Evolutionary conservation across 2,888 invertebrate species (phyloP).

Genomic region (Zygothrica quintamaculata): DNA sequence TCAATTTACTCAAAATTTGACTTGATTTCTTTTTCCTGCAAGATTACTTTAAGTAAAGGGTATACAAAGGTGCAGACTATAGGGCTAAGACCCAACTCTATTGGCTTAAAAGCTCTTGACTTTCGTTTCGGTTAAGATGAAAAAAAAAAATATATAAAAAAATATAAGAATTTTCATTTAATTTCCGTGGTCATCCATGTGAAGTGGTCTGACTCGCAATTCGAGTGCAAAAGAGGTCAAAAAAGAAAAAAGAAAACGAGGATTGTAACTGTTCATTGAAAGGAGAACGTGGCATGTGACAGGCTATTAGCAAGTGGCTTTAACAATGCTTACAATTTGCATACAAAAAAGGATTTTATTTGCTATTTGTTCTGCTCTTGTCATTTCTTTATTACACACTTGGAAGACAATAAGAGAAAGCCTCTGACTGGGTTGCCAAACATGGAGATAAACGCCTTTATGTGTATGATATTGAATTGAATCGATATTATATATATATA

Average conservation of each 20-base stretch:
- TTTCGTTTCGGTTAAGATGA: conserved; percentile 15
- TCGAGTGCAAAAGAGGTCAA: conserved; percentile 44
- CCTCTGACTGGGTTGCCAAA: neutral
- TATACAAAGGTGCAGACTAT: conserved; percentile 9
- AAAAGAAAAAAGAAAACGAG: conserved; percentile 2
- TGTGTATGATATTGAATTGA: conserved; percentile 7
- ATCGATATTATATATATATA: no score
- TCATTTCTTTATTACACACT: conserved; percentile 52
- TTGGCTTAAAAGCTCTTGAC: conserved; percentile 48
- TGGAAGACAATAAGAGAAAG: conserved; percentile 22
- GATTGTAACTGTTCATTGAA: conserved; percentile 19
- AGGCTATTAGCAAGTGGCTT: conserved; percentile 61
- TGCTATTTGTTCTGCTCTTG: conserved; percentile 62
- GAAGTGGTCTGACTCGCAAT: conserved; percentile 70
- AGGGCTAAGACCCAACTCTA: conserved; percentile 23
- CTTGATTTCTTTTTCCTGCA: no score
- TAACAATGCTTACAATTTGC: conserved; percentile 60
- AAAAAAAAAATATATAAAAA: no score
- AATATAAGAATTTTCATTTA: no score
- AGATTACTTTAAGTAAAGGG: conserved; percentile 21
- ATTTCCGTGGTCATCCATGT: conserved; percentile 73
- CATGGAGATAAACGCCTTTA: neutral
- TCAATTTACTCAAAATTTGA: no score
- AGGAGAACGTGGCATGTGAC: conserved; percentile 32
- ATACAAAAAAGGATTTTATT: conserved; percentile 66